These are phyloP conservation scores for Cenopis cana DNA, from an alignment of 2,888 invertebrate species.

Conservation along the genomic window DNA sequence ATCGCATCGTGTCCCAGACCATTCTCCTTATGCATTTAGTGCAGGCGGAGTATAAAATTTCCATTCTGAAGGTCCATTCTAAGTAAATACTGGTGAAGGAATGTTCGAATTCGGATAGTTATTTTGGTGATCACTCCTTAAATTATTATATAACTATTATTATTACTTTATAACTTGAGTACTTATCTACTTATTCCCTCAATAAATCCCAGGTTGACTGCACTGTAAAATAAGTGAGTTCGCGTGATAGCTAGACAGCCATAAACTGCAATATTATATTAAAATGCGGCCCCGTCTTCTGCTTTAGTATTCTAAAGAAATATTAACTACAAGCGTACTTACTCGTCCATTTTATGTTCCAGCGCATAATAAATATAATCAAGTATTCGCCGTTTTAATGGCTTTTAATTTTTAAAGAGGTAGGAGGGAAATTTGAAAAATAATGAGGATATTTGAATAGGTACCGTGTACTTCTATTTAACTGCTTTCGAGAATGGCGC, in stretches of 20 bases:
- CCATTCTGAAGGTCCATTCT: no score
- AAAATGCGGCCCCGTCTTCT: constrained; percentile 26
- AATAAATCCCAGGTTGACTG: not conserved
- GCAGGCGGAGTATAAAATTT: no score
- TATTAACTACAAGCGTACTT: constrained; percentile 24
- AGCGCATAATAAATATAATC: constrained; percentile 38
- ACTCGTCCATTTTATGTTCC: constrained; percentile 36
- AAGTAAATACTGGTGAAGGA: no score
- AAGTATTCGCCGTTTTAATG: constrained; percentile 39
- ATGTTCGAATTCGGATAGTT: no score
- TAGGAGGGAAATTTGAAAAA: constrained; percentile 58
- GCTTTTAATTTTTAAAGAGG: constrained; percentile 54
- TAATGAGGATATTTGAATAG: constrained; percentile 53
- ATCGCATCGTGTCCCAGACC: no score
- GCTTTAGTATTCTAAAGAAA: constrained; percentile 30
- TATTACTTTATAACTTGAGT: no score
- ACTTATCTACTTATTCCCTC: not conserved
- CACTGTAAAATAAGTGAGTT: constrained; percentile 9
- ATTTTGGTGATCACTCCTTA: no score
- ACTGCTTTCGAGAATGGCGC: constrained; percentile 55
- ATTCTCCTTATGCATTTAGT: no score
- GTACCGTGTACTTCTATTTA: constrained; percentile 54
- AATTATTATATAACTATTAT: no score
- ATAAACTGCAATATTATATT: constrained; percentile 27
- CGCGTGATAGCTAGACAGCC: constrained; percentile 17